Conservation (phyloP, 2,888 invertebrate genomes). For the Clepsis dumicolana region DNA sequence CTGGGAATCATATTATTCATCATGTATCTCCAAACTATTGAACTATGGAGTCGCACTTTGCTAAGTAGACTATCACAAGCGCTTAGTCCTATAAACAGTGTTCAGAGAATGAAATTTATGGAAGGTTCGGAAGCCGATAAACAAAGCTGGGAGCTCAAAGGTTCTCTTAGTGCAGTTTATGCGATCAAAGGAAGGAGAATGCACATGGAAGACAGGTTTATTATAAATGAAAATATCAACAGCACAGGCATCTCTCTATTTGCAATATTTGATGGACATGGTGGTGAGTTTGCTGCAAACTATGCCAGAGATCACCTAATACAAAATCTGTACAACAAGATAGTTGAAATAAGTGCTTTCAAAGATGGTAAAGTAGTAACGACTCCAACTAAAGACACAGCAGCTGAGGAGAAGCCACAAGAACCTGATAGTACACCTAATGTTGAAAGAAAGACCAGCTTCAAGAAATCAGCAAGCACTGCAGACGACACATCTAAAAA, state of each 20-base stretch:
- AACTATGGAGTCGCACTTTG: slow-evolving; percentile 92
- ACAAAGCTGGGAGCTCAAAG: slow-evolving; percentile 91
- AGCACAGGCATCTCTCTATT: slow-evolving; percentile 94
- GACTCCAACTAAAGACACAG: slow-evolving; percentile 64
- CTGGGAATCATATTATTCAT: slow-evolving; percentile 90
- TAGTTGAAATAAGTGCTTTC: slow-evolving; percentile 90
- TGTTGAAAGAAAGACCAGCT: slow-evolving; percentile 88
- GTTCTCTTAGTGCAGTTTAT: slow-evolving; percentile 92
- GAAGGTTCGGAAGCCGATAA: slow-evolving; percentile 84
- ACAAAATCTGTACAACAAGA: slow-evolving; percentile 91
- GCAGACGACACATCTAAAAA: slow-evolving; percentile 85
- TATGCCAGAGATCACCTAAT: slow-evolving; percentile 96
- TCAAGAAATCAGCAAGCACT: slow-evolving; percentile 88
- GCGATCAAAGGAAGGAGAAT: slow-evolving; percentile 96
- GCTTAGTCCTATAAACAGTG: slow-evolving; percentile 87
- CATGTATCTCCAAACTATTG: slow-evolving; percentile 93
- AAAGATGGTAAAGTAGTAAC: slow-evolving; percentile 85
- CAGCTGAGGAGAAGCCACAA: slow-evolving; percentile 75
- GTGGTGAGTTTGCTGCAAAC: slow-evolving; percentile 97
- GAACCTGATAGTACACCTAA: slow-evolving; percentile 65
- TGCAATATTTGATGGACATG: slow-evolving; percentile 98
- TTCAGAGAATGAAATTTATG: slow-evolving; percentile 86
- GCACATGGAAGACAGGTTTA: slow-evolving; percentile 98
- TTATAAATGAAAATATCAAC: slow-evolving; percentile 94
- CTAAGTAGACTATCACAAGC: slow-evolving; percentile 90